Conservation (phyloP, 2,888 invertebrate genomes). For the Zaprionus lineosus region DNA sequence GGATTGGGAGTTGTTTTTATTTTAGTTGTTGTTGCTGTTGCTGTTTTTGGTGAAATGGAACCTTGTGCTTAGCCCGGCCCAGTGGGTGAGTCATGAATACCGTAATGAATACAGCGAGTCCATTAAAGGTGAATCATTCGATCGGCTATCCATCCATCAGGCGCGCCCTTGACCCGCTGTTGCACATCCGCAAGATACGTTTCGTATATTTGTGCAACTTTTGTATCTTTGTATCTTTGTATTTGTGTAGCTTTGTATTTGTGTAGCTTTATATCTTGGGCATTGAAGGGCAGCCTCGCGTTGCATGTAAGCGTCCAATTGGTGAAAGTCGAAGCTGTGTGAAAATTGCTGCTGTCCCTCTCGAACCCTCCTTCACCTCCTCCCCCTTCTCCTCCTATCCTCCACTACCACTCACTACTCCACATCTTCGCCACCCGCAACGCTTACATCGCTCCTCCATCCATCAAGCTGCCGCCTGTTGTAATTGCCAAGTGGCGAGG, state of each 20-base stretch:
- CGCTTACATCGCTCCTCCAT: too few species aligned
- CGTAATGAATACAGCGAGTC: constrained; percentile 9
- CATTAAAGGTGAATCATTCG: constrained; percentile 54
- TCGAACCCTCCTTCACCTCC: too few species aligned
- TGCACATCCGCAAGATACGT: constrained; percentile 28
- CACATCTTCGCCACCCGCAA: too few species aligned
- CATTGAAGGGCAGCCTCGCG: constrained; percentile 55
- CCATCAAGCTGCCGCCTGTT: too few species aligned
- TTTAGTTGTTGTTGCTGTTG: too few species aligned
- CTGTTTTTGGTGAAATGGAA: too few species aligned
- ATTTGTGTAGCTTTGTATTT: background rate
- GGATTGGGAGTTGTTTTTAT: too few species aligned
- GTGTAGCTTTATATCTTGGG: constrained; percentile 1
- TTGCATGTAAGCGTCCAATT: too few species aligned
- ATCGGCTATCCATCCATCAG: background rate
- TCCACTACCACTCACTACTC: too few species aligned
- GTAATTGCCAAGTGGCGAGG: constrained; percentile 12
- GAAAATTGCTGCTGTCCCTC: constrained; percentile 26
- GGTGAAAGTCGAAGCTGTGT: constrained; percentile 34
- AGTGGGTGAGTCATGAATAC: constrained; percentile 40
- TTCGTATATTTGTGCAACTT: constrained; percentile 14
- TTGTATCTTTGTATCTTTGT: constrained; percentile 21
- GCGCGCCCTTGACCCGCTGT: constrained; percentile 40
- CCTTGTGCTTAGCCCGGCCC: constrained; percentile 15
- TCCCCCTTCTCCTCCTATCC: too few species aligned